Evolutionary conservation across 1,140 invertebrate genomes (phyloP).

Genomic region (Zaprionus lachaisei): DNA sequence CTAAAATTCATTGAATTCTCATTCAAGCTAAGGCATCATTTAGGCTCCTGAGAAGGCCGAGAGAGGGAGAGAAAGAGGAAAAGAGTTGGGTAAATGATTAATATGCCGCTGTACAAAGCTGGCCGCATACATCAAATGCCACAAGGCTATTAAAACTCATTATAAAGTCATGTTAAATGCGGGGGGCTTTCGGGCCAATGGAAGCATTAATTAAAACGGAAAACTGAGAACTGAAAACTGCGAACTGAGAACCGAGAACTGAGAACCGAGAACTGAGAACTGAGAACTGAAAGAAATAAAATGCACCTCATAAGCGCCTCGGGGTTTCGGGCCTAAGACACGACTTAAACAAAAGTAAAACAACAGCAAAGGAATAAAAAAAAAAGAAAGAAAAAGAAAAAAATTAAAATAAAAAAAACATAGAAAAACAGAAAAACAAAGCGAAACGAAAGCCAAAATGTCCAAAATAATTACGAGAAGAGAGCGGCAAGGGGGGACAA

Average conservation of each 20-base stretch:
- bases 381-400: conserved; percentile 1
- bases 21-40: background rate
- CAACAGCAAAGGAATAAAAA: background rate
- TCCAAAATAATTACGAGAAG: conserved; percentile 49
- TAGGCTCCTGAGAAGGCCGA: background rate
- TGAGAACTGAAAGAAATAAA: conserved; percentile 8
- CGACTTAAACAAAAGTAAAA: conserved; percentile 16
- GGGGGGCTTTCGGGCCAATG: conserved; percentile 10
- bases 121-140: conserved; percentile 38
- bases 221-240: conserved; percentile 12
- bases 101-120: conserved; percentile 17
- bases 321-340: conserved; percentile 6
- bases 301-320: conserved; percentile 37
- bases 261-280: background rate
- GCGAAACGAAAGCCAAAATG: conserved; percentile 29
- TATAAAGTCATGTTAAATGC: conserved; percentile 52
- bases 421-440: conserved; percentile 12
- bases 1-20: conserved; percentile 5
- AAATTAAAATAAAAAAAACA: background rate
- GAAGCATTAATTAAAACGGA: conserved; percentile 47
- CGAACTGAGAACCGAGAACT: background rate
- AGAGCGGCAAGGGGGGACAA: background rate
- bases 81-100: conserved; percentile 25
- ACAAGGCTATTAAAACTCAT: conserved; percentile 53
- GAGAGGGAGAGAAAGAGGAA: background rate